Evolutionary conservation across 2,113 vertebrate species (phyloP).

Genomic region (Kryptolebias marmoratus): DNA sequence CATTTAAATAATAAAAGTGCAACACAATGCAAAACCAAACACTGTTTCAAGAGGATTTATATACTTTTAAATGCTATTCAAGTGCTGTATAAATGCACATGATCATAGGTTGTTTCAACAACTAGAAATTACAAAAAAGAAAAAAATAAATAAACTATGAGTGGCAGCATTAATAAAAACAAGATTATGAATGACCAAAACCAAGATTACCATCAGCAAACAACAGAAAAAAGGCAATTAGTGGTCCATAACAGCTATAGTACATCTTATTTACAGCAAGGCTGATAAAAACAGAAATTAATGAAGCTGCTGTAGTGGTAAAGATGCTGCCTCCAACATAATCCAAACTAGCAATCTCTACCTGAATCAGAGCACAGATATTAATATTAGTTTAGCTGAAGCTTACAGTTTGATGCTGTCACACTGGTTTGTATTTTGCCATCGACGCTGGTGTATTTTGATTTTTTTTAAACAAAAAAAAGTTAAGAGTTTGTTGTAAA

Average conservation of each 20-base stretch:
- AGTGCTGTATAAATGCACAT: constrained; percentile 3
- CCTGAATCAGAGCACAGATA: too few relatives aligned
- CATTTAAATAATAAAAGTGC: constrained; percentile 85
- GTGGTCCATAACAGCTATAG: too few relatives aligned
- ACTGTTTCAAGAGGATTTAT: constrained; percentile 36
- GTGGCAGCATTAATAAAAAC: too few relatives aligned
- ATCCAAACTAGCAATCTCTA: too few relatives aligned
- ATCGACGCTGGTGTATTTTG: too few relatives aligned
- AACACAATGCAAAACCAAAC: constrained; percentile 69
- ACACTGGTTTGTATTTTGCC: too few relatives aligned
- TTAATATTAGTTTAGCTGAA: too few relatives aligned
- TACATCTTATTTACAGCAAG: too few relatives aligned
- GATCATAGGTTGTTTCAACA: neutral
- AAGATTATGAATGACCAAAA: neutral
- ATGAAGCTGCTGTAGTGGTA: neutral
- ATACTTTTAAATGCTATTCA: constrained; percentile 30
- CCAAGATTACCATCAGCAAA: neutral
- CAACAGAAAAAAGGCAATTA: too few relatives aligned
- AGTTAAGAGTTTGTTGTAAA: too few relatives aligned
- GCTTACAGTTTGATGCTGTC: too few relatives aligned
- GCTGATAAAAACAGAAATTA: neutral
- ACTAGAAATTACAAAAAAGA: neutral
- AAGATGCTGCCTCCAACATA: neutral
- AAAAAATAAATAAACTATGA: neutral
- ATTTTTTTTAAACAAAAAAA: too few relatives aligned